These are phyloP conservation scores for Stenichneumon culpator DNA, from an alignment of 2,888 invertebrate genomes.

Conservation along the genomic window DNA sequence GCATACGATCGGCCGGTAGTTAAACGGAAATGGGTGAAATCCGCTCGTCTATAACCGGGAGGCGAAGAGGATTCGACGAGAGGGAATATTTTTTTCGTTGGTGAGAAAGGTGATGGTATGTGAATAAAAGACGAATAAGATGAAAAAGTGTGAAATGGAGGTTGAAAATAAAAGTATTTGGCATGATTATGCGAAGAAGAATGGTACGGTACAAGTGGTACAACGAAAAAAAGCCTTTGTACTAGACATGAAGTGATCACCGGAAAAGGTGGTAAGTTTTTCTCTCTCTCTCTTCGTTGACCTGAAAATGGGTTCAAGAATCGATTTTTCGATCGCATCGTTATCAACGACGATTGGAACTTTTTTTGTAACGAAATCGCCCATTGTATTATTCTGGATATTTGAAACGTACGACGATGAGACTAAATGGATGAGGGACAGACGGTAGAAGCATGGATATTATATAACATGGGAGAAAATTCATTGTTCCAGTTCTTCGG, in stretches of 20 bases:
- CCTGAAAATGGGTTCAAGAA: constrained; percentile 75
- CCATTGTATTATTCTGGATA: constrained; percentile 50
- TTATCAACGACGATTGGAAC: constrained; percentile 44
- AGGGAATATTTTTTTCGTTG: constrained; percentile 44
- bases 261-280: constrained; percentile 62
- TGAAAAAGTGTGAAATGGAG: constrained; percentile 56
- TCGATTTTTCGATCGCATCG: constrained; percentile 46
- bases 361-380: constrained; percentile 23
- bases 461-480: neutral
- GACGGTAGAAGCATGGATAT: constrained; percentile 13
- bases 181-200: constrained; percentile 42
- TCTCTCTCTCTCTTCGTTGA: constrained; percentile 75
- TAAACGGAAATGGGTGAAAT: neutral
- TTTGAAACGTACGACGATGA: constrained; percentile 37
- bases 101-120: constrained; percentile 67
- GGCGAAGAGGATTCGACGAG: constrained; percentile 55
- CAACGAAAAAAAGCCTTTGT: constrained; percentile 68
- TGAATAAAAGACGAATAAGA: constrained; percentile 65
- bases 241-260: constrained; percentile 74
- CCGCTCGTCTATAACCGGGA: constrained; percentile 26
- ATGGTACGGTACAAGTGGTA: constrained; percentile 60
- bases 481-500: constrained; percentile 8
- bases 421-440: constrained; percentile 16
- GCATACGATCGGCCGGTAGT: neutral
- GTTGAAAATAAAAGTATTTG: constrained; percentile 52